Base-by-base conservation (phyloP, 1,140 invertebrate species). In the Drosophila sulfurigaster region DNA sequence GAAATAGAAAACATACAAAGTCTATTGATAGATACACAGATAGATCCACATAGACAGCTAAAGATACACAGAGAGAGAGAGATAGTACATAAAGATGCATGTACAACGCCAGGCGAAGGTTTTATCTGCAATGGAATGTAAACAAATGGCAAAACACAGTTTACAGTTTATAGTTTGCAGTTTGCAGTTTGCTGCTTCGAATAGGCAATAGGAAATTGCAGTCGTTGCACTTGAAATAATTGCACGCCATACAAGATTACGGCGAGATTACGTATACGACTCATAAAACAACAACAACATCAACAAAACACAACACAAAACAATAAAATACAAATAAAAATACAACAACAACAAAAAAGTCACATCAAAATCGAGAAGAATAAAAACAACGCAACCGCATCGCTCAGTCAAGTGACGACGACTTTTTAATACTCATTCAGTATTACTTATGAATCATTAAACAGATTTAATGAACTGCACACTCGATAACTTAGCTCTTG, bases 1-100 rank as follows among this genome's bases (percentile, higher is more conserved):
- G 69, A 80, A 83, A 83, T 80, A 78, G 81, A 83, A 83, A 83
- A 80, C 81, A 81, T 76, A 76, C 74, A 71, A 75, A 71, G 49
- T 75, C 77, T 67, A 68, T 81, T 72, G 56, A 72, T 58, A 64
- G 59, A 57, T 51, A 54, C 20, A 68, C 5, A 30, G 11, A 54
- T 41, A 49, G 35, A 46, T 54, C 60, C 48, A 38, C 43, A 72
- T 7, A 10, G 7, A 13, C 3, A 58, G 10, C 25, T 51, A 58
- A 16, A 38, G 13, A 25, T 16, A 56, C 20, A 11, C 35, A 38
- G n/a, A 11, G 28, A 43, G 20, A 64, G 43, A 25, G 13, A 59
- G 57, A 28, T 35, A 51, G 4, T 16, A 51, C 15, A 62, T 30
- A 51, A 41, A 32, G 11, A 46, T 57, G 32, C 46, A 57, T 43